A percentile compares a stretch with the other conserved stretches of the same genome.
These are phyloP conservation scores for Caenorhabditis angaria DNA, from an alignment of 2,888 invertebrate genomes.

Conservation along the genomic window DNA sequence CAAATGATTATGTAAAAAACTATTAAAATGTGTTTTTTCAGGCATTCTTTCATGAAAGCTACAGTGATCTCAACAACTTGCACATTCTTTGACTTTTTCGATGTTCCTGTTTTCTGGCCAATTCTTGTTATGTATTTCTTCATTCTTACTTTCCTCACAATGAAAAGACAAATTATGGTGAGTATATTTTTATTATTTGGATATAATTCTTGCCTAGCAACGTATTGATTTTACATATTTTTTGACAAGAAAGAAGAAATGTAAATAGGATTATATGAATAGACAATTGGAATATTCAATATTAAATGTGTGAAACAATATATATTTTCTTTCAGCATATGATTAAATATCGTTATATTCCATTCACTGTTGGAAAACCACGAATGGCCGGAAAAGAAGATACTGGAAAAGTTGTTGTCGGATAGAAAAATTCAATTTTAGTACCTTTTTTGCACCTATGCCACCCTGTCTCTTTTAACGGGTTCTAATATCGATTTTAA, in stretches of 20 bases:
- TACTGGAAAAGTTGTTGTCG: constrained; percentile 71
- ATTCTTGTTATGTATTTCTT: constrained; percentile 99
- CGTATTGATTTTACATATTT: background rate
- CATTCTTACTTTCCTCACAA: constrained; percentile 95
- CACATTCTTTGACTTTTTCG: constrained; percentile 93
- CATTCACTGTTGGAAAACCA: constrained; percentile 97
- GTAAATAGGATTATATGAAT: background rate
- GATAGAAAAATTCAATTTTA: constrained; percentile 60
- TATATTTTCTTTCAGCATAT: constrained; percentile 83
- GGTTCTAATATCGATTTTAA: constrained; percentile 6
- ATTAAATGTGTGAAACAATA: background rate
- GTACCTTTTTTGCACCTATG: background rate
- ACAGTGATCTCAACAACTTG: constrained; percentile 87
- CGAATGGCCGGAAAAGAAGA: constrained; percentile 80
- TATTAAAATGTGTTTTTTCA: constrained; percentile 54
- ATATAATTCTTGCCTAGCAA: background rate
- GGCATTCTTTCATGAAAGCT: constrained; percentile 91
- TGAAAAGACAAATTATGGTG: constrained; percentile 99
- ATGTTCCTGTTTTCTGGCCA: constrained; percentile 99
- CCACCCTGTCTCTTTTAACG: constrained; percentile 7
- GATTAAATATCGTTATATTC: constrained; percentile 98
- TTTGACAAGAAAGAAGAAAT: background rate
- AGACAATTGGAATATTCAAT: background rate
- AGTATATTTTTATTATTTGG: constrained; percentile 65
- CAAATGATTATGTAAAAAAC: background rate